Percentiles rank a stretch among this genome's conserved stretches.
These are phyloP conservation scores for Colistium nudipinnis DNA, from an alignment of 2,113 vertebrate genomes.

Conservation along the genomic window DNA sequence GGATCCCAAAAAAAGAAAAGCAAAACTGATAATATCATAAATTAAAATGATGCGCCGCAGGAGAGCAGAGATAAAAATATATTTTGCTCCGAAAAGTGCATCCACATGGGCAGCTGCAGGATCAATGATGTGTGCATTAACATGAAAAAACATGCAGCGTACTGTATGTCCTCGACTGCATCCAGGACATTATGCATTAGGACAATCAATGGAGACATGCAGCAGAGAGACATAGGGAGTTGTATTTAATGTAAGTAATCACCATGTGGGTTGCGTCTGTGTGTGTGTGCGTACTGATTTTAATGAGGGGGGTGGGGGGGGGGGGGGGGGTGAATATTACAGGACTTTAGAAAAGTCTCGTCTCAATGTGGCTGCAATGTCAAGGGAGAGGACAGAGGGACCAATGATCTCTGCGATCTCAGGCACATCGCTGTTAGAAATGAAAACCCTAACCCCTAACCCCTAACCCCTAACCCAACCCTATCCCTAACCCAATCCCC, in stretches of 20 bases:
- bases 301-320: conserved; percentile 7
- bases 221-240: conserved; percentile 16
- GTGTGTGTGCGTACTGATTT: conserved; percentile 18
- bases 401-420: conserved; percentile 24
- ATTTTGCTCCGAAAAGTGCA: too few relatives aligned
- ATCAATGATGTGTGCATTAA: conserved; percentile 31
- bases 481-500: too few relatives aligned
- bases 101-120: neutral
- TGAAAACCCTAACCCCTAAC: too few relatives aligned
- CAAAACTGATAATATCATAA: neutral
- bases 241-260: conserved; percentile 9
- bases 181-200: conserved; percentile 21
- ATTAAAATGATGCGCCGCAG: too few relatives aligned
- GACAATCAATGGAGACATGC: conserved; percentile 4
- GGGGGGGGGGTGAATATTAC: conserved; percentile 51
- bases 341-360: conserved; percentile 60
- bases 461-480: too few relatives aligned
- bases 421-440: conserved; percentile 16
- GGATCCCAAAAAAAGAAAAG: too few relatives aligned
- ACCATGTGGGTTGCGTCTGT: too few relatives aligned
- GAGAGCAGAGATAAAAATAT: neutral
- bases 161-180: neutral
- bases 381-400: conserved; percentile 23
- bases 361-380: conserved; percentile 50
- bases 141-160: conserved; percentile 1